Evolutionary conservation across 2,113 vertebrate genomes (phyloP), one percentile per base, ranked within the genome.

Genomic region (Corapipo altera): DNA sequence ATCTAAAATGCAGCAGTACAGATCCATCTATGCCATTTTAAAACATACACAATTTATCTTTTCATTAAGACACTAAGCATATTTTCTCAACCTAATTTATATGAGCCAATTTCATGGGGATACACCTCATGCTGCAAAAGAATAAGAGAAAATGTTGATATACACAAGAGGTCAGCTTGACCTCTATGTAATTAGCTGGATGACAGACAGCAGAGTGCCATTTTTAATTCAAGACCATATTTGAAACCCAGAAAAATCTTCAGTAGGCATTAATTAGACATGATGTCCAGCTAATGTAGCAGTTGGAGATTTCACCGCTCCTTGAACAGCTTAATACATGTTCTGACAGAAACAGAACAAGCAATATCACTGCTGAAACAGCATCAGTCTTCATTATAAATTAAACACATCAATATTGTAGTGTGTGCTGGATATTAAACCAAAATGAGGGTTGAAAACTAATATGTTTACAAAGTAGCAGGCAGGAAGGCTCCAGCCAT

Each of bases 301-400:
- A 85, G n/a, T 27, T 57, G 62, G 55, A 94, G 49, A 88, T 82
- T 61, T 74, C 2, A 2, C 41, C 2, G 1, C 61, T 76, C 54
- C 74, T 89, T 49, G 51, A 57, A 66, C 46, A 93, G 43, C 54
- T 81, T 85, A 74, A 77, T 88, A 83, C 21, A 48, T 54, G 16
- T 44, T 85, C 85, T 91, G 89, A 90, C 65, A 95, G 88, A 93
- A 96, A 88, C 24, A 89, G 91, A 91, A 86, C 41, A 81, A 96
- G 88, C 4, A 3, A 64, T 61, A 73, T 19, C 57, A n/a, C 52
- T 96, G 88, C 67, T 87, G 88, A 80, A 93, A 91, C 37, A 95
- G 87, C 81, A 94, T 46, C 84, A 77, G 71, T 35, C 85, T 64
- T 94, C 85, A 94, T 90, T 96, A 96, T 83, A 93, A 90, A 91